Percentiles rank a stretch among this genome's conserved stretches.
Evolutionary conservation across 1,140 invertebrate species (phyloP).

Genomic region (Trachymyrmex septentrionalis): DNA sequence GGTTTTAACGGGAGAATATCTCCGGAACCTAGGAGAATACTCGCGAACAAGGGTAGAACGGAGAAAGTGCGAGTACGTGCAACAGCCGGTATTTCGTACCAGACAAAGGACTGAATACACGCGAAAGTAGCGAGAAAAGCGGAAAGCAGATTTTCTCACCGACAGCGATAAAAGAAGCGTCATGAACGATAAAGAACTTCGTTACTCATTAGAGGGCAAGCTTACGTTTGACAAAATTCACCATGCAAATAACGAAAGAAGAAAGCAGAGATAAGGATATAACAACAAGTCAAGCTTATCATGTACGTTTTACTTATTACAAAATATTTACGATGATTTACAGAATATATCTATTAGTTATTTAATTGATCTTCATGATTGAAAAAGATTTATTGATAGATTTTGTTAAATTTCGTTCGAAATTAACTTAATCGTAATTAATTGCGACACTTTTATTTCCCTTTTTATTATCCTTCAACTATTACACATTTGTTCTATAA

Average conservation of each 20-base stretch:
- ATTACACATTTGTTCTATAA: neutral
- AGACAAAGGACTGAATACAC: slow-evolving; percentile 50
- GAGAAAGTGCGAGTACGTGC: slow-evolving; percentile 62
- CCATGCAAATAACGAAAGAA: slow-evolving; percentile 3
- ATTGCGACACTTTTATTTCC: neutral
- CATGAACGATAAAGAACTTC: slow-evolving; percentile 39
- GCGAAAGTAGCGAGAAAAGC: neutral
- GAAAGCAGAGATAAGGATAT: too few species aligned
- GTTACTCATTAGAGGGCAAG: slow-evolving; percentile 40
- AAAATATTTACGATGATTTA: neutral
- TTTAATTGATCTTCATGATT: neutral
- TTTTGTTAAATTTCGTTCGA: neutral
- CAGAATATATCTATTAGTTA: neutral
- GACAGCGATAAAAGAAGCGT: slow-evolving; percentile 13
- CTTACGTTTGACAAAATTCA: slow-evolving; percentile 24
- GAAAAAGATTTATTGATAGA: neutral
- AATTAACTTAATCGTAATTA: neutral
- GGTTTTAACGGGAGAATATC: slow-evolving; percentile 56
- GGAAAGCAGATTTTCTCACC: slow-evolving; percentile 54
- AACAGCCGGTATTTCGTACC: slow-evolving; percentile 47
- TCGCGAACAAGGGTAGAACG: slow-evolving; percentile 52
- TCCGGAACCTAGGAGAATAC: slow-evolving; percentile 59
- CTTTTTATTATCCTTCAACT: neutral
- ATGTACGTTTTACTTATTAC: neutral
- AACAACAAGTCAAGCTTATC: neutral